Evolutionary conservation across 64 coral and sea anemone species (phyloP), one percentile per base, ranked within the genome.

Genomic region (Montipora efflorescens): DNA sequence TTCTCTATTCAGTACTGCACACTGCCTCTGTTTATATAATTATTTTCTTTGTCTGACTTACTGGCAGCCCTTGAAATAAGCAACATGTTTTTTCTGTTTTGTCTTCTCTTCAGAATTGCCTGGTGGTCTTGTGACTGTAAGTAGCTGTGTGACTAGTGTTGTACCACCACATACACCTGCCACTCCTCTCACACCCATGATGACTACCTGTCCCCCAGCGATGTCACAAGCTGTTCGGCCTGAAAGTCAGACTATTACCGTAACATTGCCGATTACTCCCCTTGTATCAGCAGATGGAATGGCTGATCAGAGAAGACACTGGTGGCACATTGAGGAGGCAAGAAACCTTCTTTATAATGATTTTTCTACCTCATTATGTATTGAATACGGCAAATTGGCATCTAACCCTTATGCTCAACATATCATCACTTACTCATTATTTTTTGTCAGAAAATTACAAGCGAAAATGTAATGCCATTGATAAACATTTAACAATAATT

Each of bases 311-410:
- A 91, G 91, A 36, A 67, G 96, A 87, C 92, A 99, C 23, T 99
- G 97, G 97, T 99, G 97, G 97, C 97, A 99, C 89, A 91, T 99
- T 69, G 97, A 99, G 86, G 97, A 99, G 97, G 97, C 96, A 80
- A 18, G 36, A 57, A 57, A 21, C 14, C 9, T 5, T 16, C 0
- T 46, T 3, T 21, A 23, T 71, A 19, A 5, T 57, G 53, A 57
- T 36, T 36, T 36, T 36, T 36, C 36, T 2, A 57, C 11, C 53
- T 57, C 11, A 8, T 57, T 6, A 57, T 8, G 53, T 8, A 8
- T 57, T 57, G 53, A 57, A 57, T 57, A 8, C 11, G 5, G 53
- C 53, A 57, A 4, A 57, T 6, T 6, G 53, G 6, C 11, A 8
- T 11, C 11, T 57, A 8, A 57, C 7, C 53, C 53, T 8, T 8